Evolutionary conservation across 2,113 vertebrate species (phyloP).

Genomic region (Cariama cristata): DNA sequence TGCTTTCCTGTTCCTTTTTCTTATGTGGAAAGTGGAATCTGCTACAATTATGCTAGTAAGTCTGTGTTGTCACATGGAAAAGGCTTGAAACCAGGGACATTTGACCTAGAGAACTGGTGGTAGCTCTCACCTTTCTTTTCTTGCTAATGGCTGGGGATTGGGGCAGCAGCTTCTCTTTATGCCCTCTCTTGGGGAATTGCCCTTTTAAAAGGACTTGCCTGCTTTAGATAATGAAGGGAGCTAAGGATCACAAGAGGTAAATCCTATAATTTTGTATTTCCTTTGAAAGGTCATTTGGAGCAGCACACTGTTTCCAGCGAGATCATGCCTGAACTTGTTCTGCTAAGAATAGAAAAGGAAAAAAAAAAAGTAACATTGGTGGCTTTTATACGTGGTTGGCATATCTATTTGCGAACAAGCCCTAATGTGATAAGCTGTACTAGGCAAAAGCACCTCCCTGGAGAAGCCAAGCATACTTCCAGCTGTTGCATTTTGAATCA

Average conservation of each 20-base stretch:
- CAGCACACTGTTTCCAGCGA: not conserved
- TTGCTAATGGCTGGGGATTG: accelerated
- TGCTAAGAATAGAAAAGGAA: not conserved
- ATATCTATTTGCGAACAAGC: not conserved
- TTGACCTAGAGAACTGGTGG: not conserved
- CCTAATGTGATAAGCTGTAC: not conserved
- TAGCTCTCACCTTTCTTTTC: not conserved
- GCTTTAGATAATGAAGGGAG: not conserved
- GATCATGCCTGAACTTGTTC: not conserved
- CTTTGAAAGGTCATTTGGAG: not conserved
- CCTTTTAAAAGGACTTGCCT: not conserved
- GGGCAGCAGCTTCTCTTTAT: not conserved
- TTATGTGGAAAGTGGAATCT: not conserved
- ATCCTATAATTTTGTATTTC: not conserved
- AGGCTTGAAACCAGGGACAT: not conserved
- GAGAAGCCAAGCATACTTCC: not conserved
- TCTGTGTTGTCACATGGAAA: not conserved
- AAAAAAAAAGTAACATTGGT: not conserved
- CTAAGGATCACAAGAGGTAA: not conserved
- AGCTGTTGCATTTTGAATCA: not conserved
- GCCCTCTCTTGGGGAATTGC: not conserved
- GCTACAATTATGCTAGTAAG: not conserved
- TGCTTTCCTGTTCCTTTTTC: not conserved
- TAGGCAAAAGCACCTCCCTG: not conserved
- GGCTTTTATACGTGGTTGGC: not conserved